phyloP scores from a whole-genome alignment of 2,888 invertebrate species.

The Chrysolina haemoptera region DNA sequence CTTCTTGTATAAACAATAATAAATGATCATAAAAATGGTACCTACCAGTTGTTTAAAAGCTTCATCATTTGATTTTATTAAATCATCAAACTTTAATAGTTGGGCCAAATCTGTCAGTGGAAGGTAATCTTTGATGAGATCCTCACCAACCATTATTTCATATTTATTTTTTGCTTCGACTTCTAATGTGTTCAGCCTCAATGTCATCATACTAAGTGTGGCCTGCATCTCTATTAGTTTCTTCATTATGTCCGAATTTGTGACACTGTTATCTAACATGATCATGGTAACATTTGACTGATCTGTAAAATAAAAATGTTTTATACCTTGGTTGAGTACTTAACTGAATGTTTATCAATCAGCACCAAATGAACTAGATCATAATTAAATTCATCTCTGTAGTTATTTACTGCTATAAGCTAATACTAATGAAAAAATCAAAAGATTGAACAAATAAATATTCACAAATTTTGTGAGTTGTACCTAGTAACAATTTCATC shows the following conservation, averaged over 20 bases:
- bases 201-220: not conserved
- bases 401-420: too few species aligned
- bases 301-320: not conserved
- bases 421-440: not conserved
- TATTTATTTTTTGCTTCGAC: too few species aligned
- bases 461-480: not conserved
- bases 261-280: not conserved
- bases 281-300: not conserved
- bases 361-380: not conserved
- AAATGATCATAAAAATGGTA: too few species aligned
- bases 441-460: not conserved
- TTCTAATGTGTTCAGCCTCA: not conserved
- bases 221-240: not conserved
- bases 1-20: too few species aligned
- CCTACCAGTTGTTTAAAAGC: too few species aligned
- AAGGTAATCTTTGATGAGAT: too few species aligned
- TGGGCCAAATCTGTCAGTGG: too few species aligned
- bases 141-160: too few species aligned
- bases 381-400: not conserved
- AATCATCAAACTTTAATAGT: too few species aligned
- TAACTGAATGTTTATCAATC: not conserved
- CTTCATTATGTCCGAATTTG: not conserved
- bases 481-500: not conserved
- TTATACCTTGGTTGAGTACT: not conserved
- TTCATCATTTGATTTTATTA: too few species aligned